These are phyloP conservation scores for Holacanthella duospinosa DNA, from an alignment of 2,888 invertebrate genomes.

Conservation along the genomic window DNA sequence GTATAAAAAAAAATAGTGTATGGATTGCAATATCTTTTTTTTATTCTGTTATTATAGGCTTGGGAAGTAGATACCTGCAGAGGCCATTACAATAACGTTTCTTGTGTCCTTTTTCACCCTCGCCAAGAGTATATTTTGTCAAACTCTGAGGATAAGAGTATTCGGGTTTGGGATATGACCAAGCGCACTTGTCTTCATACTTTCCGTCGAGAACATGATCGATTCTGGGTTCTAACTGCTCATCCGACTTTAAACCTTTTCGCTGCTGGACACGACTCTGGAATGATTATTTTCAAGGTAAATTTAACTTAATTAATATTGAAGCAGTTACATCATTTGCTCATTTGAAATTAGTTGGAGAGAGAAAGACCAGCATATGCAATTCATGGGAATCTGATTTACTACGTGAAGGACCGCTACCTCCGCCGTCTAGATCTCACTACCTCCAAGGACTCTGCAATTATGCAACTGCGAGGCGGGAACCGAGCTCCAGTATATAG, in stretches of 20 bases:
- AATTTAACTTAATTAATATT: conserved; percentile 3
- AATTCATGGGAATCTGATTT: conserved; percentile 81
- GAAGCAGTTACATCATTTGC: background rate
- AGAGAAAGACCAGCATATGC: conserved; percentile 93
- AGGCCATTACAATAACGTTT: conserved; percentile 99
- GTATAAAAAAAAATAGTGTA: conserved; percentile 39
- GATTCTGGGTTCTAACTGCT: conserved; percentile 93
- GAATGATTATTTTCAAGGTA: conserved; percentile 78
- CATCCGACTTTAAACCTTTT: conserved; percentile 93
- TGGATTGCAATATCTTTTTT: background rate
- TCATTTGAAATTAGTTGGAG: conserved; percentile 56
- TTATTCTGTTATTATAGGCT: conserved; percentile 47
- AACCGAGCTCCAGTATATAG: conserved; percentile 62
- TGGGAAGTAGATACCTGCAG: conserved; percentile 99
- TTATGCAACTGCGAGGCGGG: conserved; percentile 82
- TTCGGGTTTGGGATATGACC: conserved; percentile 97
- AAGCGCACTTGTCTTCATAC: conserved; percentile 85
- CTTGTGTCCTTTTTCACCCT: conserved; percentile 93
- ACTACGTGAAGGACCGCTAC: conserved; percentile 89
- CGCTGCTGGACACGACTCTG: conserved; percentile 98
- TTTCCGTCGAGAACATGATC: conserved; percentile 86
- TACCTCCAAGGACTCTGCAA: conserved; percentile 79
- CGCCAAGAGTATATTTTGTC: conserved; percentile 91
- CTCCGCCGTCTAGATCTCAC: conserved; percentile 85
- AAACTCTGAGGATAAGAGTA: conserved; percentile 95